These are phyloP conservation scores for Pitangus sulphuratus DNA, from an alignment of 2,797 vertebrate species.

Conservation along the genomic window DNA sequence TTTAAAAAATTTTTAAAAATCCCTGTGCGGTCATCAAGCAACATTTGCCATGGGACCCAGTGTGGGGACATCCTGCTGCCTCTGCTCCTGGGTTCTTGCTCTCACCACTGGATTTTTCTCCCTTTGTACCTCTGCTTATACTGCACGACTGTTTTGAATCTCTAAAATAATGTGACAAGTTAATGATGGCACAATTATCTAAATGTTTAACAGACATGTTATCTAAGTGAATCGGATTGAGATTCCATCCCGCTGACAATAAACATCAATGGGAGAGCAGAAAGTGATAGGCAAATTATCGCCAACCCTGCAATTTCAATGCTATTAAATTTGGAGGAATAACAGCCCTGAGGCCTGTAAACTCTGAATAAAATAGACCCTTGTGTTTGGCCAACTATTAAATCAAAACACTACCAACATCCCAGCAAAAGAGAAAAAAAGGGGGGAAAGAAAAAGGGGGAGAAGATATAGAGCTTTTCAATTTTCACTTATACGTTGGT, in stretches of 20 bases:
- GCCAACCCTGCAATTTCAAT: constrained; percentile 85
- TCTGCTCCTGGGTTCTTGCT: not conserved
- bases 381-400: constrained; percentile 87
- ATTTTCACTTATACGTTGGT: constrained; percentile 69
- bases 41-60: not conserved
- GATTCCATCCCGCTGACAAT: constrained; percentile 93
- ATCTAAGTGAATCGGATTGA: constrained; percentile 92
- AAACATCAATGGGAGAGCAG: constrained; percentile 82
- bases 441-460: not conserved
- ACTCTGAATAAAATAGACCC: constrained; percentile 84
- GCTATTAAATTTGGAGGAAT: constrained; percentile 87
- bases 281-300: constrained; percentile 85
- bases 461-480: constrained; percentile 72
- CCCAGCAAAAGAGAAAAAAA: not conserved
- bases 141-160: constrained; percentile 86
- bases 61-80: not conserved
- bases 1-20: accelerated
- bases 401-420: constrained; percentile 84
- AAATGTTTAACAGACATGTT: constrained; percentile 96
- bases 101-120: not conserved
- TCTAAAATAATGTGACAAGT: constrained; percentile 97
- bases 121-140: constrained; percentile 77
- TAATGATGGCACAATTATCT: constrained; percentile 98
- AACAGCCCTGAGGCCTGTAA: constrained; percentile 86
- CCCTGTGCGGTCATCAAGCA: accelerated